Evolutionary conservation across 2,888 invertebrate genomes (phyloP), one percentile per base, ranked within the genome.

Genomic region (Xanthia togata): DNA sequence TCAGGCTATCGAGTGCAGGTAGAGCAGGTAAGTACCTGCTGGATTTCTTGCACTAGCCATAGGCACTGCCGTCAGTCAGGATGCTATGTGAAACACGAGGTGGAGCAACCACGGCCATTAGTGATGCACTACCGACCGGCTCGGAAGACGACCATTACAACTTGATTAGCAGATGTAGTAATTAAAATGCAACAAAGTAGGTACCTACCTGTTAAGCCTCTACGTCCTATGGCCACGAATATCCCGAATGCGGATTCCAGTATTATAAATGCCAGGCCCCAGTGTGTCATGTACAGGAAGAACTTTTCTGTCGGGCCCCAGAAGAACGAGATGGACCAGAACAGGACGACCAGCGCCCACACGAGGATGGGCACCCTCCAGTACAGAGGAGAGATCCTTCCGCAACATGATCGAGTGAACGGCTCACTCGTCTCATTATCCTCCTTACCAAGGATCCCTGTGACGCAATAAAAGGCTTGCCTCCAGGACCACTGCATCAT

Each of bases 201-300:
- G n/a, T 71, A 83, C 88, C 89, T 87, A 95, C 95, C 95, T 84
- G 92, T 79, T 79, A 92, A 87, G 65, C 87, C 85, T 83, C 86
- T 90, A 57, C 85, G 90, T 47, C 89, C 89, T 35, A 93, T 82
- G 68, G 94, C 90, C 12, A 95, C 95, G 35, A 93, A 76, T 79
- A 96, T 93, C 26, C 96, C 96, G 76, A 96, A 94, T 14, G 92
- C 82, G 0, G 95, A 92, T 84, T 96, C 95, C 63, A 94, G 76
- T 69, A 95, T 90, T 64, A 96, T 93, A 72, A 96, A 90, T 6
- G 95, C 83, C 55, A 97, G 92, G 4, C 97, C 97, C 97, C 97
- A 97, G 86, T 97, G 97, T 9, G 97, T 97, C 94, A 97, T 96
- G 88, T 97, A 97, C 35, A 97, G 90, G 77, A 96, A 92, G 91